Evolutionary conservation across 2,113 vertebrate genomes (phyloP).

Genomic region (Paedocypris sp.): DNA sequence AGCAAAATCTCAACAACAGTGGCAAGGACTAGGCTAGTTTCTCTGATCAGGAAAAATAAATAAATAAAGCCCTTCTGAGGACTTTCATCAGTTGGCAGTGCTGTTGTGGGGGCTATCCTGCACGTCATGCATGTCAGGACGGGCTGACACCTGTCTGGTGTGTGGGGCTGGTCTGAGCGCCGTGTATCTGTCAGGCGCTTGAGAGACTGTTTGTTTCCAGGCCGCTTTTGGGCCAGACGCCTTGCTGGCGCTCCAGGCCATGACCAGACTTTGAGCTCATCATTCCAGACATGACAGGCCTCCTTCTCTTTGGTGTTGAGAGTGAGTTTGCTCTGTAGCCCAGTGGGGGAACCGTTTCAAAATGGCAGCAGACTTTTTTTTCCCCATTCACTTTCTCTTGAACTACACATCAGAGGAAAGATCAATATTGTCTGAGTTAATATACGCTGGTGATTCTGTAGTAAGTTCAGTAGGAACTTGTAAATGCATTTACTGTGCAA

Average conservation of each 20-base stretch:
- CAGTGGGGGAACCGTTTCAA: slow-evolving; percentile 47
- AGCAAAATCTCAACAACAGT: background rate
- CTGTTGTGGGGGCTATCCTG: slow-evolving; percentile 37
- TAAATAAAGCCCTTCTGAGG: slow-evolving; percentile 12
- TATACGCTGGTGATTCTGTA: slow-evolving; percentile 30
- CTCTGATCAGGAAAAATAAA: slow-evolving; percentile 24
- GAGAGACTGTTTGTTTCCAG: slow-evolving; percentile 51
- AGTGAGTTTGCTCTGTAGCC: slow-evolving; percentile 50
- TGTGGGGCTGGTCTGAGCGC: slow-evolving; percentile 28
- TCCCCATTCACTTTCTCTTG: slow-evolving; percentile 43
- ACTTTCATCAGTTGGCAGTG: slow-evolving; percentile 29
- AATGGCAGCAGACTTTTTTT: slow-evolving; percentile 43
- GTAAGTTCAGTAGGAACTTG: background rate
- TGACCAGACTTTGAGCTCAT: slow-evolving; percentile 59
- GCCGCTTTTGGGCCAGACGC: slow-evolving; percentile 45
- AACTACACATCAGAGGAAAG: slow-evolving; percentile 51
- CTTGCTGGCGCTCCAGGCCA: slow-evolving; percentile 48
- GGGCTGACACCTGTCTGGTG: slow-evolving; percentile 53
- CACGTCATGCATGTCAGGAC: slow-evolving; percentile 47
- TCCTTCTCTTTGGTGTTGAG: slow-evolving; percentile 60
- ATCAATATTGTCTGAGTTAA: slow-evolving; percentile 50
- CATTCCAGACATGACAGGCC: slow-evolving; percentile 61
- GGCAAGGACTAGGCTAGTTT: slow-evolving; percentile 1
- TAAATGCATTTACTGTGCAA: background rate
- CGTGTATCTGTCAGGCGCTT: slow-evolving; percentile 48